phyloP scores from a whole-genome alignment of 2,888 invertebrate genomes.

The Yponomeuta sedellus region DNA sequence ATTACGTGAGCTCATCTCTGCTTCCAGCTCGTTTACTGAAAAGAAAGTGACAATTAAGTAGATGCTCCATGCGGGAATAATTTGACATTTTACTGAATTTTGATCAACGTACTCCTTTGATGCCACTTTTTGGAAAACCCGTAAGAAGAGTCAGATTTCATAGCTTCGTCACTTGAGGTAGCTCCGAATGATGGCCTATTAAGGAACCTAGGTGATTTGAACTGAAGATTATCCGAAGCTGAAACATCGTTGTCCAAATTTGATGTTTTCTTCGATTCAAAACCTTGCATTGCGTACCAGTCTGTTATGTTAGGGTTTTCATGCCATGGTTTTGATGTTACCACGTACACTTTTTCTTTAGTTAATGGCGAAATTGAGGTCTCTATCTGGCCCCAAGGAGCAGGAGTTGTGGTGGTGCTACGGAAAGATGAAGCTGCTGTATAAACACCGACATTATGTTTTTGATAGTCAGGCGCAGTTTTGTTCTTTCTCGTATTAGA shows the following conservation, averaged over 20 bases:
- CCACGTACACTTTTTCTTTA: conserved; percentile 88
- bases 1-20: conserved; percentile 46
- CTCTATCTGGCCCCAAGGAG: conserved; percentile 81
- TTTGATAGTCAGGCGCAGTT: conserved; percentile 42
- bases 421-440: conserved; percentile 62
- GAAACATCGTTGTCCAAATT: conserved; percentile 36
- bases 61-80: not conserved
- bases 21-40: conserved; percentile 78
- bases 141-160: conserved; percentile 52
- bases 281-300: conserved; percentile 44
- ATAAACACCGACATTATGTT: conserved; percentile 55
- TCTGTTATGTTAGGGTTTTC: conserved; percentile 37
- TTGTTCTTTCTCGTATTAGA: conserved; percentile 42
- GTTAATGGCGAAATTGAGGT: conserved; percentile 85
- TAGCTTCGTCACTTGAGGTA: conserved; percentile 46
- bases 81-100: not conserved
- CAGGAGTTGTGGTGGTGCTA: conserved; percentile 53
- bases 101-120: conserved; percentile 58
- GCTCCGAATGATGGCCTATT: conserved; percentile 76
- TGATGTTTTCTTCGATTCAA: conserved; percentile 51
- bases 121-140: conserved; percentile 64
- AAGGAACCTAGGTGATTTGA: conserved; percentile 72
- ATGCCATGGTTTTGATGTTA: conserved; percentile 83
- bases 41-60: conserved; percentile 5
- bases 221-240: conserved; percentile 45